Evolutionary conservation across 2,113 vertebrate genomes (phyloP).

Genomic region (Rhinolophus ferrumequinum): DNA sequence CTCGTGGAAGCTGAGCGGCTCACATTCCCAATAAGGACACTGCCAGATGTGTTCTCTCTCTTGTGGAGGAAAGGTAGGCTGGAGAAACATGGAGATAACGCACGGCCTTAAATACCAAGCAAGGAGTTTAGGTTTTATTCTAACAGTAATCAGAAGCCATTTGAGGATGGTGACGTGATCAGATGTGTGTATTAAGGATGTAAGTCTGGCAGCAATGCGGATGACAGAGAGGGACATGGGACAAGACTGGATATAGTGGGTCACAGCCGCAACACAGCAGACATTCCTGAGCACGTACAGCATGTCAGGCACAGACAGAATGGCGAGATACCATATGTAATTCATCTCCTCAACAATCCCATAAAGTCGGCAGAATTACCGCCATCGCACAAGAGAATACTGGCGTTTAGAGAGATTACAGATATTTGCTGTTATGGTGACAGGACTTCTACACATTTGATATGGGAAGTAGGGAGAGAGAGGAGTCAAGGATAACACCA

Average conservation of each 20-base stretch:
- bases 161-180: neutral
- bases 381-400: neutral
- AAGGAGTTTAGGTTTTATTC: neutral
- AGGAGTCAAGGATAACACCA: neutral
- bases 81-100: neutral
- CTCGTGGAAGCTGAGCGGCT: neutral
- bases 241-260: rapidly evolving
- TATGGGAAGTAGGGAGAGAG: too few species aligned
- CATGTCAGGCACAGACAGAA: neutral
- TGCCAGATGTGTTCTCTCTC: neutral
- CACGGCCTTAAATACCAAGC: neutral
- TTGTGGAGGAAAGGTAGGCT: neutral
- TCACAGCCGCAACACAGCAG: neutral
- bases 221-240: too few species aligned
- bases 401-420: neutral
- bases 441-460: neutral
- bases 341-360: neutral
- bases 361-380: neutral
- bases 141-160: neutral
- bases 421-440: neutral
- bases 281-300: neutral
- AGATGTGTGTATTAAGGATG: neutral
- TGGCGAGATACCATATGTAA: neutral
- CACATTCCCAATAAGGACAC: neutral
- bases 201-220: neutral